Percentiles rank a stretch among this genome's conserved stretches.
phyloP scores from a whole-genome alignment of 92 coral and sea anemone species.

The Epizoanthus scotinus region DNA sequence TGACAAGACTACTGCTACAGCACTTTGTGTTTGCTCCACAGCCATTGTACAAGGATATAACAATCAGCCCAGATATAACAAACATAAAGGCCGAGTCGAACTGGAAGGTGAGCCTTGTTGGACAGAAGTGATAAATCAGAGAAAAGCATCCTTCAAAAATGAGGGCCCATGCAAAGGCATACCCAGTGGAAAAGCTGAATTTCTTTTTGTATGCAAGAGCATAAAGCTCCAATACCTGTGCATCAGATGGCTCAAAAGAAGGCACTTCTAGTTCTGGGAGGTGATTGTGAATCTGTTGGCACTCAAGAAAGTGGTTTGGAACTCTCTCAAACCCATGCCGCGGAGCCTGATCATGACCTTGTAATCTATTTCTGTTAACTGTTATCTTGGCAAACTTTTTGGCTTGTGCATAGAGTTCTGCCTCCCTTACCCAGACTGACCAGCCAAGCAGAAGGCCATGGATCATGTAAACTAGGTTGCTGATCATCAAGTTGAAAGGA shows the following conservation, averaged over 20 bases:
- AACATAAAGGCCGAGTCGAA: constrained; percentile 97
- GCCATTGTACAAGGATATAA: constrained; percentile 84
- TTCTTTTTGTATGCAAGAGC: constrained; percentile 72
- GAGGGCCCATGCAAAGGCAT: constrained; percentile 95
- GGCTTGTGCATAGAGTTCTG: constrained; percentile 73
- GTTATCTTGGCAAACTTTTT: constrained; percentile 46
- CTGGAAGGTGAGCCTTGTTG: constrained; percentile 86
- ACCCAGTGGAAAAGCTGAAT: constrained; percentile 77
- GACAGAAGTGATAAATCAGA: constrained; percentile 85
- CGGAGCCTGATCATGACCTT: neutral
- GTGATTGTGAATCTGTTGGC: constrained; percentile 59
- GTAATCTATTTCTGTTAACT: neutral
- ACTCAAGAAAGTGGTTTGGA: constrained; percentile 65
- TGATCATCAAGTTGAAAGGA: constrained; percentile 91
- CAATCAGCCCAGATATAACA: constrained; percentile 84
- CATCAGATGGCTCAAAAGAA: constrained; percentile 34
- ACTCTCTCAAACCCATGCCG: constrained; percentile 42
- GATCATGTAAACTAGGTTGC: constrained; percentile 83
- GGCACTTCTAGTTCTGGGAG: constrained; percentile 72
- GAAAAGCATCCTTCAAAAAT: constrained; percentile 90
- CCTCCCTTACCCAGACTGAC: constrained; percentile 92
- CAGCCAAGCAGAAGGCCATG: constrained; percentile 82
- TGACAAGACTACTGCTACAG: constrained; percentile 38
- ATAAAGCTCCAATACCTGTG: constrained; percentile 40
- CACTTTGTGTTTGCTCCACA: constrained; percentile 50